Base-by-base conservation (phyloP, 35 echinoderm and acorn worm species). In the Nesometra sesokonis region DNA sequence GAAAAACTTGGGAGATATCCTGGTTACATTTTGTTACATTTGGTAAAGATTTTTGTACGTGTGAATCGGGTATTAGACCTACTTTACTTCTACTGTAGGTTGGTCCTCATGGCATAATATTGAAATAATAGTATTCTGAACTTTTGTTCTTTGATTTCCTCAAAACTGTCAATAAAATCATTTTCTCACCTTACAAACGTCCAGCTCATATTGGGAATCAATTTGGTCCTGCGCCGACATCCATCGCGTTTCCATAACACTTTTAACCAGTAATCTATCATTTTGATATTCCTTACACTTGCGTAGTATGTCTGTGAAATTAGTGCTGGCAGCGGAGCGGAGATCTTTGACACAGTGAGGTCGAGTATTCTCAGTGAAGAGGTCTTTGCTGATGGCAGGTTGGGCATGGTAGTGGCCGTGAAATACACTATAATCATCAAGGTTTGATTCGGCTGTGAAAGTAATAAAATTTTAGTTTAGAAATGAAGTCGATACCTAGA, bases 201-300 rank as follows among this genome's bases (percentile, higher is more conserved):
- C 78, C 31, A 93, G 82, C 57, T 93, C 92, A 78, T 93, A 93
- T 78, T 93, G 88, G 21, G 85, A 93, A 21, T 86, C 79, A 13
- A 78, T 47, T 35, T 86, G 85, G 5, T 76, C 82, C 29, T 89
- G 80, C 11, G 37, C 31, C 35, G 82, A 80, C 29, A 89, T 32
- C 21, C 82, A 82, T 34, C 88, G 82, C 17, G 80, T 46, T 7
- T 80, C 88, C n/a, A 57, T 83, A 57, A 89, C 82, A 33, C 88
- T 93, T 57, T 81, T 90, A 0, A 86, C 43, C 19, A 80, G 86
- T 17, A 90, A 76, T 32, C 82, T 84, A 76, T 89, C 92, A 32
- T 90, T 85, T 19, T 93, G 92, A 79, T 93, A 93, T 57, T 93
- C 88, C 57, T 84, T 86, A 35, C 89, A 76, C 78, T 90, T 93